Conservation (phyloP, 2,888 invertebrate genomes). For the Ephialtes manifestator region DNA sequence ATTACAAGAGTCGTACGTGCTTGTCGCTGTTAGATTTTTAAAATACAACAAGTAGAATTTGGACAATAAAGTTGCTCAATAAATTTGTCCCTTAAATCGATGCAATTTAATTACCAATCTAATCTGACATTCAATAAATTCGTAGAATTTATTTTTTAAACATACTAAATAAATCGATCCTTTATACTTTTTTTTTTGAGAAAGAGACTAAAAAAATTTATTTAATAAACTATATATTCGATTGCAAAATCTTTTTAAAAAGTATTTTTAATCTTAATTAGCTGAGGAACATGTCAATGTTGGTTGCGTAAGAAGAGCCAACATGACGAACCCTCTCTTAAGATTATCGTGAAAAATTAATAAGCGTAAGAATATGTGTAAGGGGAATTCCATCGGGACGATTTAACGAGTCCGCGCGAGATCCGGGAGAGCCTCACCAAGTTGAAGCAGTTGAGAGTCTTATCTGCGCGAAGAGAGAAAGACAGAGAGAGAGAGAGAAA, state of each 20-base stretch:
- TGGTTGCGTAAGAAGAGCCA: neutral
- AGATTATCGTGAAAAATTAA: constrained; percentile 41
- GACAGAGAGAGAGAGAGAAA: constrained; percentile 26
- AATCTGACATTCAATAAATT: too few species aligned
- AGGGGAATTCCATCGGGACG: constrained; percentile 30
- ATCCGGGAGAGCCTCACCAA: constrained; percentile 2
- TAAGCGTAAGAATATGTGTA: constrained; percentile 30
- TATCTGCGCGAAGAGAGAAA: neutral
- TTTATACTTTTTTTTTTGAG: too few species aligned
- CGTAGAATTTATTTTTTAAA: too few species aligned
- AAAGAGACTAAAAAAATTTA: too few species aligned
- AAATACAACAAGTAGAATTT: neutral
- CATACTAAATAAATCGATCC: too few species aligned
- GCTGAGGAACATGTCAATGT: neutral
- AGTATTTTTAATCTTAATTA: too few species aligned
- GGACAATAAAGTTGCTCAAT: neutral
- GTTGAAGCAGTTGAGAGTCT: neutral
- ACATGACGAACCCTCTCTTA: neutral
- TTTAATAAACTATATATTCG: too few species aligned
- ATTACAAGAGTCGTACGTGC: neutral
- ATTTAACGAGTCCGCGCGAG: constrained; percentile 43
- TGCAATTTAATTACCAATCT: too few species aligned
- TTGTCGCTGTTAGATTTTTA: neutral
- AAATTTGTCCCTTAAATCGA: too few species aligned
- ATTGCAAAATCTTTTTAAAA: too few species aligned